Evolutionary conservation across 2,113 vertebrate genomes (phyloP), one percentile per base, ranked within the genome.

Genomic region (Serranochromis macrocephalus): DNA sequence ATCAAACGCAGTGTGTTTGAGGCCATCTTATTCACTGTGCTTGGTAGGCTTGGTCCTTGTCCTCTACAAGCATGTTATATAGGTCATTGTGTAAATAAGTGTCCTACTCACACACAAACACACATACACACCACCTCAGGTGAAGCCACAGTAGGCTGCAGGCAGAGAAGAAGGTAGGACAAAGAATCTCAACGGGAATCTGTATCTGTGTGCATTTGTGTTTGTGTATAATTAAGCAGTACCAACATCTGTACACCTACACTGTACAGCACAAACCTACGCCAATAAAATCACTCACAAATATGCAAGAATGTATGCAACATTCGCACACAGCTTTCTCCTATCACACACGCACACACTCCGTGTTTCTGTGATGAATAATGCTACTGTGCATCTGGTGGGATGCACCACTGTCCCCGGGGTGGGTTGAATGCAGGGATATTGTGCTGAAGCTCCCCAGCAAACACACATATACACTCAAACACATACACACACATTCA

Each of bases 81-180:
- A 92, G 95, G 95, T 96, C 95, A 95, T 88, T 92, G 91, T 95
- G 88, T 94, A 95, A 94, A 95, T 89, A 92, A 91, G 84, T 63
- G 85, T 88, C 66, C 86, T 71, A 12, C 80, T 61, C 63, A 82
- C 78, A 85, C 61, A 83, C 73, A 47, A 61, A 55, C 38, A 16
- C 24, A 78, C 55, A 83, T 75, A 61, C 36, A 58, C 57, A 83
- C 36, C 85, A 84, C 84, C 58, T 6, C 12, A 51, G 86, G 49
- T 92, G 90, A 94, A 81, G 83, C 86, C 85, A 86, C 55, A 85
- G 84, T 83, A 88, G 88, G 89, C 88, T 68, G 85, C 83, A 91
- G 92, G 91, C 87, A 87, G 80, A 57, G 78, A 58, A 89, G 81
- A 83, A 83, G 89, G 92, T 87, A 73, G 85, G 84, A 89, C 87